Base-by-base conservation (phyloP, 2,797 vertebrate genomes). In the Diplodus puntazzo region DNA sequence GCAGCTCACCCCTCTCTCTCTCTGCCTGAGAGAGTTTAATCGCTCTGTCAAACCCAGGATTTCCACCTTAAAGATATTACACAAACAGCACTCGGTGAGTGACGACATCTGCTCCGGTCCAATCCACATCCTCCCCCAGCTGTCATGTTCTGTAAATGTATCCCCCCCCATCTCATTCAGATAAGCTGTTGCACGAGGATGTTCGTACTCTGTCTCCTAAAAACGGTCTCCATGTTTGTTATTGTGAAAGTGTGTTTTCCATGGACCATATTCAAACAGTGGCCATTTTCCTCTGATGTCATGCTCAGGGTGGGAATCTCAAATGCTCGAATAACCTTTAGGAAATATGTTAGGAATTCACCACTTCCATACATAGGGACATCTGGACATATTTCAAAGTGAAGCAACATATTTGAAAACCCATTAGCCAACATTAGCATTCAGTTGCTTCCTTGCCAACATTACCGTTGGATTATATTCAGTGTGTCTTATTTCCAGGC, bases 11-110 rank as follows among this genome's bases (percentile, higher is more conserved):
- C 89, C 93, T 94, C 89, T 95, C 86, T 92, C 94, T 81, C 85
- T 93, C 91, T 90, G 85, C 87, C 91, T 95, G 85, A 94, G 89
- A 54, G 93, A 95, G 87, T 93, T 95, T 78, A 95, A 92, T 90
- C 90, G 90, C 85, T 93, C 92, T 62, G 85, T 94, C 88, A 94
- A 92, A 92, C 92, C 91, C 69, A 88, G 94, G 89, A 93, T 94
- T 88, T 91, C 91, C 54, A 92, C 91, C 80, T 92, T 94, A 90
- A 93, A 87, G 89, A 92, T 91, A 84, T 85, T 94, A 64, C 87
- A 83, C 63, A 89, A 80, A 69, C 49, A 18, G 53, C 62, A 34
- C 39, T 58, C 9, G 81, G 86, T 89, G 86, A 89, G 87, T 88
- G 85, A 74, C 12, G 1, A 16, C 70, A 49, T 45, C 12, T 4